Evolutionary conservation across 1,140 invertebrate species (phyloP), one percentile per base, ranked within the genome.

Genomic region (Caenorhabditis tropicalis): DNA sequence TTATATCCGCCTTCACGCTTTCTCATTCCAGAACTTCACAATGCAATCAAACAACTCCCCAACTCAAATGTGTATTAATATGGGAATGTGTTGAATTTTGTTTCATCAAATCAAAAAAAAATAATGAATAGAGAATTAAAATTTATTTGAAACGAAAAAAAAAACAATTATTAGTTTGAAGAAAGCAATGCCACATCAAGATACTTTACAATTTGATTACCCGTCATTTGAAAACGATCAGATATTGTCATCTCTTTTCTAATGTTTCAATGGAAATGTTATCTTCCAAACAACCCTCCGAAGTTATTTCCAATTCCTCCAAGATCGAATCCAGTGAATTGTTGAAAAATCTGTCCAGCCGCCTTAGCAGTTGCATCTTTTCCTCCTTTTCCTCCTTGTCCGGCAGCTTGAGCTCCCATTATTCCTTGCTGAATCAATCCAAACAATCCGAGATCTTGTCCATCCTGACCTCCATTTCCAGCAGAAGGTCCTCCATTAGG

Each of bases 341-440:
- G 48, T 60, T 79, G 48, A n/a, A 84, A 53, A 24, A 84, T 80
- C 48, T 84, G 83, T 19, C 58, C 79, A 43, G 83, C 83, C 27
- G 83, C 79, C n/a, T 46, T 39, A 1, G 46, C 29, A 21, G 79
- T 48, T 19, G 83, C 83, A n/a, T 84, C 70, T 31, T 84, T 84
- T 43, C 83, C 70, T 29, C 33, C 29, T 24, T 65, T 65, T 31
- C 83, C 82, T 74, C 82, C 83, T 48, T 79, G 46, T 31, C 65
- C 65, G n/a, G 65, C 49, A 15, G 83, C 83, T 31, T 84, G 83
- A n/a, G 83, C 83, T 10, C 58, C 39, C 33, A 43, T 51, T 39
- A 84, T 36, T 79, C 83, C 83, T 58, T 84, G 70, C 29, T 84
- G 83, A 39, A 84, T 84, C 15, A 84, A 43, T 16, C 83, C 83